Evolutionary conservation across 2,888 invertebrate species (phyloP).

Genomic region (Opisthograptis luteolata): DNA sequence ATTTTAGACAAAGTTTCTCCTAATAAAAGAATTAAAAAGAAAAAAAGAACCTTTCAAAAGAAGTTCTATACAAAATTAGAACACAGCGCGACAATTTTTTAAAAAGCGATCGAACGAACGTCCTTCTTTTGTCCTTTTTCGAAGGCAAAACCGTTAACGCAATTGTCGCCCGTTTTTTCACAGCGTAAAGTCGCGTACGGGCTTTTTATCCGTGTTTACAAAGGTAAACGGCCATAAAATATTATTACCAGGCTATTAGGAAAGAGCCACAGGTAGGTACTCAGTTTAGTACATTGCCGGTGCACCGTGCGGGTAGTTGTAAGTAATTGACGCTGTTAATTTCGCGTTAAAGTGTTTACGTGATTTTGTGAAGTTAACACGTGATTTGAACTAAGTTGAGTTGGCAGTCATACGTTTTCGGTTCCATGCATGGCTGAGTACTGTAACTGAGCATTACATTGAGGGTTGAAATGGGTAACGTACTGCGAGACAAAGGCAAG

Average conservation of each 20-base stretch:
- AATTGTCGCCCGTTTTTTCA: conserved; percentile 72
- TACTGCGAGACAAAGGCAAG: not conserved
- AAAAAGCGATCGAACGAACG: conserved; percentile 50
- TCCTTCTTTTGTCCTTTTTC: conserved; percentile 53
- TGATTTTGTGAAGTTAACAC: conserved; percentile 47
- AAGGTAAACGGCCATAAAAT: conserved; percentile 79
- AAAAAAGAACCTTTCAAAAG: conserved; percentile 29
- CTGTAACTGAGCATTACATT: conserved; percentile 20
- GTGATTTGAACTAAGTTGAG: conserved; percentile 44
- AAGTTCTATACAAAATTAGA: conserved; percentile 37
- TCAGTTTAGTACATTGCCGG: conserved; percentile 67
- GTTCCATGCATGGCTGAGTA: conserved; percentile 13
- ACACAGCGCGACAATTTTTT: conserved; percentile 48
- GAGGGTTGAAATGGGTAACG: conserved; percentile 34
- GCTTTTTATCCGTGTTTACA: conserved; percentile 76
- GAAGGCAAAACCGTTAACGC: conserved; percentile 60
- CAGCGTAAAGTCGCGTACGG: conserved; percentile 58
- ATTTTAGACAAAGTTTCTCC: conserved; percentile 1
- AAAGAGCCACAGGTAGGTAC: conserved; percentile 77
- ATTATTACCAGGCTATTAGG: conserved; percentile 77
- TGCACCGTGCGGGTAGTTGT: conserved; percentile 56
- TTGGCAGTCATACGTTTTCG: conserved; percentile 7
- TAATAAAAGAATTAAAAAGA: conserved; percentile 13
- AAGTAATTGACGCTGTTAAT: conserved; percentile 75
- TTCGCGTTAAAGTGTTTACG: conserved; percentile 61